phyloP scores from a whole-genome alignment of 2,113 vertebrate species.

The Hippocampus guttulatus region DNA sequence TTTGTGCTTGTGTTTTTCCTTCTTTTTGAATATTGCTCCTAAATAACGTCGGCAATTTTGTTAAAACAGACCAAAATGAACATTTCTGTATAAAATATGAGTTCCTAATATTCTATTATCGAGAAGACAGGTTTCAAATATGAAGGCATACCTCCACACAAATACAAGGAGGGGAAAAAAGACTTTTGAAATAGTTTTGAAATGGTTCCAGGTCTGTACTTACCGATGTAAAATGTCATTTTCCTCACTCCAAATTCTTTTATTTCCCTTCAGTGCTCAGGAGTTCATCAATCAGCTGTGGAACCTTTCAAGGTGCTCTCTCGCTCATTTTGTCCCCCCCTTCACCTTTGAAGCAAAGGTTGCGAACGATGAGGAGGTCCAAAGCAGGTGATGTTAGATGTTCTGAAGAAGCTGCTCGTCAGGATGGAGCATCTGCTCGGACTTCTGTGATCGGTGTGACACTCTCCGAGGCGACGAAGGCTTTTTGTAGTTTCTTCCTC shows the following conservation, averaged over 20 bases:
- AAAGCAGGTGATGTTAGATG: not conserved
- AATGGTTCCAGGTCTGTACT: constrained; percentile 18
- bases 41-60: not conserved
- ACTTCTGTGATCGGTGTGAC: constrained; percentile 68
- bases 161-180: not conserved
- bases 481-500: constrained; percentile 67
- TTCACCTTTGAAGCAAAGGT: not conserved
- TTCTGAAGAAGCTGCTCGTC: constrained; percentile 8
- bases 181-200: not conserved
- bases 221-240: constrained; percentile 46
- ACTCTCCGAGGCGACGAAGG: constrained; percentile 63
- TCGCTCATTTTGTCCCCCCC: not conserved
- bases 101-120: not conserved
- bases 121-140: not conserved
- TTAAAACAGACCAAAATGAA: not conserved
- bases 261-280: constrained; percentile 34
- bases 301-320: constrained; percentile 15
- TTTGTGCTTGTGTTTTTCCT: not conserved
- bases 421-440: constrained; percentile 31
- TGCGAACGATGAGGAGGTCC: not conserved
- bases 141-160: not conserved
- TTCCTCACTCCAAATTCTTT: constrained; percentile 50
- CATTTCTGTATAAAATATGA: not conserved
- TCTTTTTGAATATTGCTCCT: not conserved
- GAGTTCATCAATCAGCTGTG: constrained; percentile 29